A percentile compares a stretch with the other conserved stretches of the same genome.
Conservation (phyloP, 2,113 vertebrate species). For the Raja brachyura region DNA sequence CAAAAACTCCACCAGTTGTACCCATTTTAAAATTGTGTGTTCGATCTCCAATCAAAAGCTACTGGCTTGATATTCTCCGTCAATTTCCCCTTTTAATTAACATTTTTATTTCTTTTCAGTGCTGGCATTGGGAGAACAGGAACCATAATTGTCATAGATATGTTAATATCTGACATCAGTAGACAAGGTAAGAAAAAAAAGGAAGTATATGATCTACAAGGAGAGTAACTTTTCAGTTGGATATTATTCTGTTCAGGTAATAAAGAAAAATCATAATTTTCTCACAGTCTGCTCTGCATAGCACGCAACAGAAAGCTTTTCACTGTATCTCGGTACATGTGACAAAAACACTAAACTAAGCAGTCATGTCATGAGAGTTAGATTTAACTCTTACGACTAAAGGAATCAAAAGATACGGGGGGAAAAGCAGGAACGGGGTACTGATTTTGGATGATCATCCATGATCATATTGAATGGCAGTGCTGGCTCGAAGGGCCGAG, state of each 20-base stretch:
- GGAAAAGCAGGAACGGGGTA: no score
- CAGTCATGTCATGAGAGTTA: no score
- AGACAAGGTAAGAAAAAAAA: conserved; percentile 59
- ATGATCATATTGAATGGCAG: no score
- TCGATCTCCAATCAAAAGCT: background rate
- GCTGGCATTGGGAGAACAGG: conserved; percentile 73
- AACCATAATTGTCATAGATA: conserved; percentile 75
- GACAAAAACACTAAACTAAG: no score
- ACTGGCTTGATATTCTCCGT: background rate
- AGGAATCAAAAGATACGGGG: no score
- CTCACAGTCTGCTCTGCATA: no score
- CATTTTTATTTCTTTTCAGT: conserved; percentile 48
- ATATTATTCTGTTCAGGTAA: background rate
- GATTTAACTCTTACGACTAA: no score
- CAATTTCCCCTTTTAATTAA: background rate
- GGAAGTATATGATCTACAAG: background rate
- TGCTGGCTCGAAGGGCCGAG: no score
- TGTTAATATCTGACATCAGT: conserved; percentile 71
- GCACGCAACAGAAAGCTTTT: no score
- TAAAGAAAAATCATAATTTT: background rate
- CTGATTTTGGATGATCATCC: no score
- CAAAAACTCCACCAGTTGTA: no score
- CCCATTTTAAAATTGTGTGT: background rate
- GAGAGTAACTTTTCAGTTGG: background rate
- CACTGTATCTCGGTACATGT: no score